Evolutionary conservation across 2,797 vertebrate genomes (phyloP), one percentile per base, ranked within the genome.

Genomic region (Chiroxiphia lanceolata): DNA sequence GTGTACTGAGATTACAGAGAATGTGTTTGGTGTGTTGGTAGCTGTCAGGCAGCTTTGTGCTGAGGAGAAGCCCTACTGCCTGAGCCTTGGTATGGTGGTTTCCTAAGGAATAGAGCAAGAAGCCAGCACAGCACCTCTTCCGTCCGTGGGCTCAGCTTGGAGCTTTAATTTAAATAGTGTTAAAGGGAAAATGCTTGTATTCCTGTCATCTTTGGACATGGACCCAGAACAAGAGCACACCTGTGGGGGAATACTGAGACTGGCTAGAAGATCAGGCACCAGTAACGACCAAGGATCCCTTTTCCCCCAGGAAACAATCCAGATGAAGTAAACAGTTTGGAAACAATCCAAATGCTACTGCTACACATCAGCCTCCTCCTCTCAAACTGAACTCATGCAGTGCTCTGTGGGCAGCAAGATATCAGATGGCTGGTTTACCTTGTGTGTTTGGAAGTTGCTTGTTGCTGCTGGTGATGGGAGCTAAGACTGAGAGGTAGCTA

Each of bases 41-140:
- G 60, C 61, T 31, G 3, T 75, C 67, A 42, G 54, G 64, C 40
- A 53, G n/a, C 29, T 47, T 56, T 57, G 20, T 72, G 45, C 61
- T 83, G 50, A 93, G 74, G 56, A 70, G 54, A 29, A 59, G 29
- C 61, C 61, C 54, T 72, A 6, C 47, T 2, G 1, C 47, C 26
- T 0, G 0, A 40, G 27, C 68, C 44, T 75, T 2, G 2, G 76
- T 16, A 2, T 0, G 0, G 16, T 60, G 75, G 10, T 44, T 12
- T 47, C 12, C 26, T 59, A 33, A 64, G 38, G 31, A 75, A 5
- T 1, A 29, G 57, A 48, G 31, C 33, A 59, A 89, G 69, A 78
- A 69, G 26, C 20, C 29, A 69, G 54, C 45, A 83, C 87, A 95
- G 47, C 82, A 51, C 31, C 13, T 91, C n/a, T 27, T 83, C 42